A percentile compares a stretch with the other conserved stretches of the same genome.
Evolutionary conservation across 2,113 vertebrate genomes (phyloP).

Genomic region (Thamnaconus septentrionalis): DNA sequence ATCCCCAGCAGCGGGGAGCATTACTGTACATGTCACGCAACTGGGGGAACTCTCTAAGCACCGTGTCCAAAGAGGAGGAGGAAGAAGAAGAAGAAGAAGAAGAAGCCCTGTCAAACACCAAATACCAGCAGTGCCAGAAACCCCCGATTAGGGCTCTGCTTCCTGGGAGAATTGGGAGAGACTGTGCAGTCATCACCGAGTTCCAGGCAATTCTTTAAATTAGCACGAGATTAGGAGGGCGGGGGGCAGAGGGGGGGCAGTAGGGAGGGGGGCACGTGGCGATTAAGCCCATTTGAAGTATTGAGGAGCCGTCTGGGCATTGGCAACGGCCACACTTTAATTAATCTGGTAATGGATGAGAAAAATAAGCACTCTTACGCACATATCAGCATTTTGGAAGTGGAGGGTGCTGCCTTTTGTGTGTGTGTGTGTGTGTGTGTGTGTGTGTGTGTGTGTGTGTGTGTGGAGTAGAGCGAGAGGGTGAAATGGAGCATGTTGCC

Average conservation of each 20-base stretch:
- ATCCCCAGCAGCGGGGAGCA: conserved; percentile 53
- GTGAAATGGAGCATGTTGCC: conserved; percentile 76
- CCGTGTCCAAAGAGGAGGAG: conserved; percentile 51
- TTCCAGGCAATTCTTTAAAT: conserved; percentile 76
- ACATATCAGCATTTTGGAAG: conserved; percentile 79
- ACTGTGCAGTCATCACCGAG: conserved; percentile 65
- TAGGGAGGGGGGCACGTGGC: conserved; percentile 41
- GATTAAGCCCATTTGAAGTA: conserved; percentile 81
- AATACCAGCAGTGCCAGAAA: conserved; percentile 49
- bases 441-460: background rate
- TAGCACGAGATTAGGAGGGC: conserved; percentile 75
- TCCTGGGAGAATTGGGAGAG: conserved; percentile 65
- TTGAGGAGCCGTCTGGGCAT: conserved; percentile 77
- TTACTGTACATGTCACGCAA: conserved; percentile 65
- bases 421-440: conserved; percentile 11
- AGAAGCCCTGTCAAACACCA: conserved; percentile 58
- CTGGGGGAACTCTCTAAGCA: conserved; percentile 69
- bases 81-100: conserved; percentile 1
- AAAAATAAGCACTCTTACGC: conserved; percentile 77
- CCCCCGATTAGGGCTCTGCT: conserved; percentile 50
- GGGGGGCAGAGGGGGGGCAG: background rate
- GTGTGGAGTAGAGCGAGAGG: conserved; percentile 69
- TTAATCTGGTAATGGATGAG: conserved; percentile 80
- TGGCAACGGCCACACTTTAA: conserved; percentile 77
- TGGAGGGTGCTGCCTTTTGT: conserved; percentile 31